phyloP scores from a whole-genome alignment of 1,140 invertebrate genomes.

The Drosophila truncata region DNA sequence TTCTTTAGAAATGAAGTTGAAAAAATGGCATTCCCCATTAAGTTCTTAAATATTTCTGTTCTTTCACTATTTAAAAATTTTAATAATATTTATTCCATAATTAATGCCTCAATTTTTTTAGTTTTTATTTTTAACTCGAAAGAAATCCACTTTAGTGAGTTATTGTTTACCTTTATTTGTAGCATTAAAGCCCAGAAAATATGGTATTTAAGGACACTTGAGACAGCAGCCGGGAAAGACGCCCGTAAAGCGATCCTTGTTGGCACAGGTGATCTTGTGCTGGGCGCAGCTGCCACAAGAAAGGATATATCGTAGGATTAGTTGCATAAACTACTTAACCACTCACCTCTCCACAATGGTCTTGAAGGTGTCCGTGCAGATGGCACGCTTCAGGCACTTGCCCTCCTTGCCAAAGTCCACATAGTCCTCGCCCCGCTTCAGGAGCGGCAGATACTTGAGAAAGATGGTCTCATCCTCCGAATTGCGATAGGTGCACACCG shows the following conservation, averaged over 20 bases:
- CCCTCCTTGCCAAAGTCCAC: slow-evolving; percentile 78
- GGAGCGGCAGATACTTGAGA: slow-evolving; percentile 71
- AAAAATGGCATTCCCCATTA: not conserved
- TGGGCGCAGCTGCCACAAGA: slow-evolving; percentile 55
- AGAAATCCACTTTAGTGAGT: not conserved
- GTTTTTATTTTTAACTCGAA: not conserved
- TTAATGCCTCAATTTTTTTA: not conserved
- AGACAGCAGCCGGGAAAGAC: slow-evolving; percentile 80
- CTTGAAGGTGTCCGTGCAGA: slow-evolving; percentile 74
- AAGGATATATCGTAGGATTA: not conserved
- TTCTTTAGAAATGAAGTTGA: not conserved
- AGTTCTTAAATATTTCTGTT: not conserved
- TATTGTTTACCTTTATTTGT: slow-evolving; percentile 7
- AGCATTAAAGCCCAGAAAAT: too few species aligned
- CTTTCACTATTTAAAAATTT: not conserved
- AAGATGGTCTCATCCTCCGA: slow-evolving; percentile 74
- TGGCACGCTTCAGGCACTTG: slow-evolving; percentile 73
- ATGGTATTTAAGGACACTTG: slow-evolving; percentile 56
- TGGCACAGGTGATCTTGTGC: slow-evolving; percentile 66
- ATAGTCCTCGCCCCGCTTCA: slow-evolving; percentile 74
- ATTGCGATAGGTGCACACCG: slow-evolving; percentile 73
- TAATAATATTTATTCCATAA: not conserved
- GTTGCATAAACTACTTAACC: not conserved
- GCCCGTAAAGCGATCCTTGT: slow-evolving; percentile 72
- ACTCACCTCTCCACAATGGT: slow-evolving; percentile 77